Percentiles rank a stretch among this genome's conserved stretches.
phyloP scores from a whole-genome alignment of 2,888 invertebrate genomes.

The Sesamia inferens region DNA sequence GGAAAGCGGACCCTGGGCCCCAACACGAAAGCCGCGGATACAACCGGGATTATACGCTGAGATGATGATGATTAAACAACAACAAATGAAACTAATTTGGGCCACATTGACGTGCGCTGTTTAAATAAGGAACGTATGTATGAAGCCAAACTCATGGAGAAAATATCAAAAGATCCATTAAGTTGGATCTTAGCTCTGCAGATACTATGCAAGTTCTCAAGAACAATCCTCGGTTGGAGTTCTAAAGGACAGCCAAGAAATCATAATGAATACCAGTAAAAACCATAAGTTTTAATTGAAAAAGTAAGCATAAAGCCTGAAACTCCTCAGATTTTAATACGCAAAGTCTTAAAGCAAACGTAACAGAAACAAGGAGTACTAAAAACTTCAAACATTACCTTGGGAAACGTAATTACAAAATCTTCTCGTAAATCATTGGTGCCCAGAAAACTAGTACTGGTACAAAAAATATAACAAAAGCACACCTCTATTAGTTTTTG shows the following conservation, averaged over 20 bases:
- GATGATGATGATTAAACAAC: too few relatives aligned
- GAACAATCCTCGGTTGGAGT: not conserved
- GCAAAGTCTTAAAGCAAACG: constrained; percentile 46
- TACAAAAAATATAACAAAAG: constrained; percentile 56
- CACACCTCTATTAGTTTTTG: constrained; percentile 62
- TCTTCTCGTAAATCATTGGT: constrained; percentile 63
- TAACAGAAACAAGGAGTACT: constrained; percentile 49
- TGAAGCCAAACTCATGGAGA: not conserved
- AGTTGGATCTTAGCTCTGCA: not conserved
- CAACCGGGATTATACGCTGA: too few relatives aligned
- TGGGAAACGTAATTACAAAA: constrained; percentile 58
- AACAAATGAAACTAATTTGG: not conserved
- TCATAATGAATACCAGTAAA: constrained; percentile 21
- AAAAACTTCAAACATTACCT: constrained; percentile 56
- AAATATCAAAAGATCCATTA: not conserved
- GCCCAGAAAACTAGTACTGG: constrained; percentile 52
- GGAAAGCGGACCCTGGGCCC: too few relatives aligned
- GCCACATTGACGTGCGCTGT: not conserved
- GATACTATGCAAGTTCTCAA: not conserved
- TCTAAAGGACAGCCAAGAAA: constrained; percentile 1
- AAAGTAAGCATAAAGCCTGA: constrained; percentile 20
- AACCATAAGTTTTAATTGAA: constrained; percentile 29
- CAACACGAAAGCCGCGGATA: too few relatives aligned
- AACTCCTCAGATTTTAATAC: constrained; percentile 34
- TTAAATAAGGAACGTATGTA: not conserved